Conservation (phyloP, 1,140 invertebrate species). For the Drosophila bipectinata region DNA sequence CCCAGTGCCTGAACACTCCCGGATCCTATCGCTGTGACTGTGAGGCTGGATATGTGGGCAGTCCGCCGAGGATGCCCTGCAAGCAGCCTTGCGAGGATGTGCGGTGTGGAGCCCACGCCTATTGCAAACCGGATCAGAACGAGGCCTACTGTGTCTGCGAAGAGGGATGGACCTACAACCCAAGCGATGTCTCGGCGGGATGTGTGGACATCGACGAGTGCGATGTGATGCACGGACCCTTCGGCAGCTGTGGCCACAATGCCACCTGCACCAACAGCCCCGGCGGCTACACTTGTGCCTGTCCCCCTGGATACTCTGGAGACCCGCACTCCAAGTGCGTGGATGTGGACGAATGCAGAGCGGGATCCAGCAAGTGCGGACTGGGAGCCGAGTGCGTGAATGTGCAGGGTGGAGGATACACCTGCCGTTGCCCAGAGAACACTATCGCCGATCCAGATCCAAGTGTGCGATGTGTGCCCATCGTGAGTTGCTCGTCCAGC, state of each 20-base stretch:
- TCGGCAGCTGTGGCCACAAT: slow-evolving; percentile 92
- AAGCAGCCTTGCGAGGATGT: slow-evolving; percentile 97
- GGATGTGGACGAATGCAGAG: slow-evolving; percentile 93
- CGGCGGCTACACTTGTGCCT: slow-evolving; percentile 91
- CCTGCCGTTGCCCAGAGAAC: slow-evolving; percentile 92
- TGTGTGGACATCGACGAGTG: slow-evolving; percentile 98
- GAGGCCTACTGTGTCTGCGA: slow-evolving; percentile 97
- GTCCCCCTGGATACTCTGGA: slow-evolving; percentile 91
- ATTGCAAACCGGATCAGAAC: slow-evolving; percentile 93
- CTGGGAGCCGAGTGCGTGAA: slow-evolving; percentile 92
- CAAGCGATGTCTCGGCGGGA: slow-evolving; percentile 93
- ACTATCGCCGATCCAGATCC: slow-evolving; percentile 93
- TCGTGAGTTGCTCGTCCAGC: slow-evolving; percentile 90
- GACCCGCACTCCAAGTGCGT: slow-evolving; percentile 91
- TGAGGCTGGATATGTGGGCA: slow-evolving; percentile 92
- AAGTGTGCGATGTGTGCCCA: slow-evolving; percentile 89
- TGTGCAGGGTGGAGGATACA: slow-evolving; percentile 90
- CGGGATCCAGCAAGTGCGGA: slow-evolving; percentile 88
- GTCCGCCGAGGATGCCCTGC: slow-evolving; percentile 91
- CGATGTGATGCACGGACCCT: slow-evolving; percentile 89
- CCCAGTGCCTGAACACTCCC: slow-evolving; percentile 92
- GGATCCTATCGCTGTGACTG: slow-evolving; percentile 95
- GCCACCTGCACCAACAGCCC: slow-evolving; percentile 92
- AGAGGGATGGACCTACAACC: slow-evolving; percentile 96
- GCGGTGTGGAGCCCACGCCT: slow-evolving; percentile 94